Evolutionary conservation across 2,888 invertebrate genomes (phyloP), one percentile per base, ranked within the genome.

Genomic region (Spisula solida): DNA sequence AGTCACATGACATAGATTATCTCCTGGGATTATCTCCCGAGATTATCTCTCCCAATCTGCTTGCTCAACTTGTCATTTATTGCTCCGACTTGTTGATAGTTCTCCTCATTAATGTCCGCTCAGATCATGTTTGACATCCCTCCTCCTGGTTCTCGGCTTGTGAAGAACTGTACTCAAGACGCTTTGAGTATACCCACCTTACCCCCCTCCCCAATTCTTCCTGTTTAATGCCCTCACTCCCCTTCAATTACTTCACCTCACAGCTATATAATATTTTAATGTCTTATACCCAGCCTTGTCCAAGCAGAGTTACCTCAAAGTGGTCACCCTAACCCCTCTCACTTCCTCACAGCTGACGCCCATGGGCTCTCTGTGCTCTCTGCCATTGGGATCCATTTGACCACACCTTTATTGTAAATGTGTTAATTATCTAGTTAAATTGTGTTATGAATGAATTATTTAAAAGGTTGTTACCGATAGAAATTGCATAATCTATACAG

Each of bases 401-500:
- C 25, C 60, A n/a, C n/a, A 25, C 25, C 25, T 25, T 66, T 66
- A 10, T 25, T n/a, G n/a, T 25, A n/a, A 25, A 66, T 6, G 12
- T 66, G 60, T 66, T 66, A 66, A 66, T 66, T n/a, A n/a, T 66
- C 60, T 25, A 66, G 60, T 66, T 66, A 66, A 66, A 66, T 25
- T 10, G 25, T 8, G 6, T n/a, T 66, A 18, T 41, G 31, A 75
- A 75, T 75, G 75, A 75, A 75, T 75, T 75, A 75, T 75, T 31
- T 25, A 75, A n/a, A 34, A 18, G 34, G 14, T 75, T 66, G 18
- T 75, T 18, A 60, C 25, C 25, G 31, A 31, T 18, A 34, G 34
- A 31, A 31, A 75, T 75, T 75, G 31, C 75, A 75, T 75, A 75
- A 75, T 6, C 31, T 34, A 31, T 34, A 31, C 16, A 75, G 16